Base-by-base conservation (phyloP, 2,888 invertebrate species). In the Melanotus villosus region DNA sequence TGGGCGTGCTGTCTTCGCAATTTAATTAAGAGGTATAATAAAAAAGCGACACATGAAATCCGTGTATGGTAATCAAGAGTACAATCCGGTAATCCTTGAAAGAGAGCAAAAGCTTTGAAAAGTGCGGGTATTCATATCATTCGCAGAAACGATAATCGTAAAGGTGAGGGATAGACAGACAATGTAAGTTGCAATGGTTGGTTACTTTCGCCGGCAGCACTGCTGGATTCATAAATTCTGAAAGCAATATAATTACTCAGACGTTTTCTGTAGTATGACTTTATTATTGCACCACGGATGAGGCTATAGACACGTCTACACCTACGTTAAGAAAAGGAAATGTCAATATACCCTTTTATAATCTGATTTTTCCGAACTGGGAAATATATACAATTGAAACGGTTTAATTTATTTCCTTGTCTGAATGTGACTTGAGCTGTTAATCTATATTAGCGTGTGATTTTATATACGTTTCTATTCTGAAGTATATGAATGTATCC, bases 171-270 rank as follows among this genome's bases (percentile, higher is more conserved):
- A 56, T 56, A 63, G 63, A 54, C 43, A 18, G 41, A 64, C 56
- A 58, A 58, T 58, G 57, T 56, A 65, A 65, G 41, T 16, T 56
- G 58, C 47, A 65, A 57, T 58, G 30, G 57, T 65, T n/a, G n/a
- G 26, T 65, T 45, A 56, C 57, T 68, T 68, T 68, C 52, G 63
- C 68, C 50, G 34, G 68, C 38, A 68, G 62, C 56, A 38, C 38
- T 26, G 34, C 45, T 50, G 47, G 47, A 63, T 57, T 68, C 68
- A 62, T 68, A 68, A 68, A 68, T 68, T 57, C 50, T 56, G 23
- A 68, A 68, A 57, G 68, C 62, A 68, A 63, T 68, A 68, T 68
- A 68, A 68, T 68, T 68, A 68, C 63, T 64, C 56, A 63, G 68
- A 36, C 36, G 34, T 63, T 63, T 56, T 63, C 68, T 38, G 45